A percentile compares a stretch with the other conserved stretches of the same genome.
phyloP scores from a whole-genome alignment of 1,140 invertebrate species.

The Pogonomyrmex barbatus region DNA sequence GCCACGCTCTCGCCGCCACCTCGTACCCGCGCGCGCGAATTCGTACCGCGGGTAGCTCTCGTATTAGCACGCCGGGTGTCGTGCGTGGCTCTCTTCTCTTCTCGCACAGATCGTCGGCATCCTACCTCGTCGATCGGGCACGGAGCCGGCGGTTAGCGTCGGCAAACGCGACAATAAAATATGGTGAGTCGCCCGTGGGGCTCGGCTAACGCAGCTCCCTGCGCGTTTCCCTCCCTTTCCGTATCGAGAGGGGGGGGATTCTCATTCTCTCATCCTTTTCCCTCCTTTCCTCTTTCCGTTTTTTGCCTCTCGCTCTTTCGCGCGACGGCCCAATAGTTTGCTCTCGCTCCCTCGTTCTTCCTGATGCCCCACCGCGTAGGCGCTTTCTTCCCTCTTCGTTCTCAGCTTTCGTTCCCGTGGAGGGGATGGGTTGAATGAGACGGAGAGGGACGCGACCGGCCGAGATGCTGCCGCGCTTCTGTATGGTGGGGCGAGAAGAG shows the following conservation, averaged over 20 bases:
- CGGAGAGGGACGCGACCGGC: conserved; percentile 67
- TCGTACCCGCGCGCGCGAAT: conserved; percentile 68
- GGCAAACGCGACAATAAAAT: conserved; percentile 84
- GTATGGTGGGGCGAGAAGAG: conserved; percentile 72
- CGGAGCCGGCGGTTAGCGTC: conserved; percentile 77
- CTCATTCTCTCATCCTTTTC: conserved; percentile 64
- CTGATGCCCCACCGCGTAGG: conserved; percentile 69
- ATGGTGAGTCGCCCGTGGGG: conserved; percentile 79
- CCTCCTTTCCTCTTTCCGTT: conserved; percentile 72
- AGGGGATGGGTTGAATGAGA: conserved; percentile 71
- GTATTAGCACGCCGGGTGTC: conserved; percentile 68
- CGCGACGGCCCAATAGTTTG: conserved; percentile 48
- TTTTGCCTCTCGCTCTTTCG: conserved; percentile 65
- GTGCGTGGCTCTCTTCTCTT: conserved; percentile 68
- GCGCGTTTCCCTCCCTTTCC: conserved; percentile 63
- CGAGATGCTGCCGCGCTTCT: conserved; percentile 69
- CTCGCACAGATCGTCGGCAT: conserved; percentile 65
- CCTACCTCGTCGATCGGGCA: conserved; percentile 69
- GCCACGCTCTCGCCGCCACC: conserved; percentile 67
- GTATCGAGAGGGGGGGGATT: conserved; percentile 44
- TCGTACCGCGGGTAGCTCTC: conserved; percentile 62
- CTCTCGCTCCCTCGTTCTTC: conserved; percentile 64
- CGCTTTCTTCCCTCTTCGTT: conserved; percentile 80
- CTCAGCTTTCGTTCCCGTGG: conserved; percentile 73
- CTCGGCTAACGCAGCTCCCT: conserved; percentile 74